A percentile compares a stretch with the other conserved stretches of the same genome.
Evolutionary conservation across 2,797 vertebrate genomes (phyloP).

Genomic region (Eulemur albifrons): DNA sequence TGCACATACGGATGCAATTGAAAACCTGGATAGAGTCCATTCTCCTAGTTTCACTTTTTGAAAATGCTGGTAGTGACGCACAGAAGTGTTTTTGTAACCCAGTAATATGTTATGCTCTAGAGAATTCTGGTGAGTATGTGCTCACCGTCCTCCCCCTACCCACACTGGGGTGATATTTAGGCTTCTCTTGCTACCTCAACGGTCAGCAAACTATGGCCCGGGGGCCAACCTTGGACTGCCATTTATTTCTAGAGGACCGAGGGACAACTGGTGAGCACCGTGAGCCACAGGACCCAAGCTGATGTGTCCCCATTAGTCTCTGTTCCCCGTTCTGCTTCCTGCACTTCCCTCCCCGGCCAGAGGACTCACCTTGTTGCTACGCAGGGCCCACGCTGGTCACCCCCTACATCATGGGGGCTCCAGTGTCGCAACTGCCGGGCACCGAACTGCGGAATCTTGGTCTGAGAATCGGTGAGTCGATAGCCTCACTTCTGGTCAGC

Average conservation of each 20-base stretch:
- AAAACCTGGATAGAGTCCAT: not conserved
- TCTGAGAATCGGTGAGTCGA: too few species aligned
- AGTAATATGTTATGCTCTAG: not conserved
- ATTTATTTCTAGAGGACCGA: not conserved
- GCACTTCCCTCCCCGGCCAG: not conserved
- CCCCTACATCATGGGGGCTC: too few species aligned
- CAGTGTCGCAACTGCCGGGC: not conserved
- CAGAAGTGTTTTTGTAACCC: not conserved
- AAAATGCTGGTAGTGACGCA: not conserved
- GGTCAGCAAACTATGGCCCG: not conserved
- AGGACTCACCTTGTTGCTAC: not conserved
- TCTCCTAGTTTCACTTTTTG: not conserved
- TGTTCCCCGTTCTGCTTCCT: not conserved
- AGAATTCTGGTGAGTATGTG: rapidly evolving
- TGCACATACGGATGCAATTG: not conserved
- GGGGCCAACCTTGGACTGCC: too few species aligned
- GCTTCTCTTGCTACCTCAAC: not conserved
- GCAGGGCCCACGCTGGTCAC: not conserved
- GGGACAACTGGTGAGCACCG: rapidly evolving
- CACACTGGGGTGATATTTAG: too few species aligned
- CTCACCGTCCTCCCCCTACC: rapidly evolving
- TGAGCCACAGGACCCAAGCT: not conserved
- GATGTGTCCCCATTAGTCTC: rapidly evolving
- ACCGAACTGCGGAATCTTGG: not conserved
- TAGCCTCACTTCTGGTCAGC: not conserved